phyloP scores from a whole-genome alignment of 2,888 invertebrate genomes.

The Apodemia hepburni region DNA sequence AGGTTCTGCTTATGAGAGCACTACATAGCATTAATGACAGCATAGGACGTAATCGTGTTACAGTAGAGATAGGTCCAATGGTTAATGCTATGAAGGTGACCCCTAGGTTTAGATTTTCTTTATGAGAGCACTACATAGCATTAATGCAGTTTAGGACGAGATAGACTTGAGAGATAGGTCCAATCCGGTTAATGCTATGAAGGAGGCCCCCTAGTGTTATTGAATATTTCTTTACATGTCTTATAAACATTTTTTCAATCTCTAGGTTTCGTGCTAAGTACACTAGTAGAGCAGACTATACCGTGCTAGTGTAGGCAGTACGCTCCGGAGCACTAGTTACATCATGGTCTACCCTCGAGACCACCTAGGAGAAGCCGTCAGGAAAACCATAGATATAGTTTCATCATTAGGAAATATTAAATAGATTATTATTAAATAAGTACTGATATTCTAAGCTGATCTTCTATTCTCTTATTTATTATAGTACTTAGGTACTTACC shows the following conservation, averaged over 20 bases:
- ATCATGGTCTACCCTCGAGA: conserved; percentile 72
- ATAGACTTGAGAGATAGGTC: conserved; percentile 46
- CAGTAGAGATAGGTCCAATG: conserved; percentile 9
- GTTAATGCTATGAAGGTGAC: conserved; percentile 13
- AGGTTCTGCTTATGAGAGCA: conserved; percentile 38
- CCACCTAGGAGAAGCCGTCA: conserved; percentile 75
- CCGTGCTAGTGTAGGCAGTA: conserved; percentile 79
- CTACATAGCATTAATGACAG: conserved; percentile 13
- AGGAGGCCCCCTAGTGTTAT: conserved; percentile 58
- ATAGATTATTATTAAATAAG: conserved; percentile 63
- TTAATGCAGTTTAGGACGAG: conserved; percentile 57
- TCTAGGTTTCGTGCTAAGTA: conserved; percentile 81
- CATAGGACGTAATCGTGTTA: neutral
- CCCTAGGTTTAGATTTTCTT: conserved; percentile 22
- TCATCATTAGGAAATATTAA: conserved; percentile 58
- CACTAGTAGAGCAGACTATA: conserved; percentile 78
- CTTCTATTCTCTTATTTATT: conserved; percentile 59
- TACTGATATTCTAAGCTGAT: conserved; percentile 73
- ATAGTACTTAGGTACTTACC: conserved; percentile 75
- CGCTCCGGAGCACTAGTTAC: conserved; percentile 79
- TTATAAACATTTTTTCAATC: conserved; percentile 76
- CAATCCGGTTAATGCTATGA: conserved; percentile 68
- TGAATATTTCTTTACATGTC: conserved; percentile 52
- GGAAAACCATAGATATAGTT: conserved; percentile 69
- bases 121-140: conserved; percentile 63